A percentile compares a stretch with the other conserved stretches of the same genome.
Evolutionary conservation across 2,113 vertebrate genomes (phyloP).

Genomic region (Pungitius pungitius): DNA sequence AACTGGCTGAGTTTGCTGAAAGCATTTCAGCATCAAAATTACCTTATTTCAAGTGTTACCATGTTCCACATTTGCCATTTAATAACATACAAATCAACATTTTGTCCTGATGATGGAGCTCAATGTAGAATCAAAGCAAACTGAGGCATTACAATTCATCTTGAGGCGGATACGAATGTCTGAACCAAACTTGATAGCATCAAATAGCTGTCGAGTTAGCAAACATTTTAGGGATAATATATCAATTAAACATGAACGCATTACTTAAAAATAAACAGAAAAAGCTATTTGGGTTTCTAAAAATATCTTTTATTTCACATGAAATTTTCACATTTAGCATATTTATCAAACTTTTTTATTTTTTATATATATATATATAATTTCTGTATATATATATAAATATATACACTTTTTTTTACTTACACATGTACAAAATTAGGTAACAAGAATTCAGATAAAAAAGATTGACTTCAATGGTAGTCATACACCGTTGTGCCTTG

Average conservation of each 20-base stretch:
- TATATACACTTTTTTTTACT: conserved; percentile 61
- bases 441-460: conserved; percentile 60
- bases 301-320: conserved; percentile 80
- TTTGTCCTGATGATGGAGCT: not conserved
- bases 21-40: conserved; percentile 24
- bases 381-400: conserved; percentile 56
- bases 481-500: conserved; percentile 68
- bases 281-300: conserved; percentile 62
- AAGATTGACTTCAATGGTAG: conserved; percentile 63
- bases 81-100: not conserved
- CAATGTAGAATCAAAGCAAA: not conserved
- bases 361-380: conserved; percentile 75
- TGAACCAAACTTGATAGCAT: not conserved
- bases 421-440: conserved; percentile 80
- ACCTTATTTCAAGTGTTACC: not conserved
- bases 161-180: not conserved
- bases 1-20: conserved; percentile 39
- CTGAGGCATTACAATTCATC: not conserved
- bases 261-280: conserved; percentile 13
- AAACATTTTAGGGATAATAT: not conserved
- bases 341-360: conserved; percentile 77
- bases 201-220: not conserved
- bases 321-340: conserved; percentile 81
- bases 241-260: too few relatives aligned
- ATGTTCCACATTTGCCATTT: not conserved